These are phyloP conservation scores for Petrocephalus microphthalmus DNA, from an alignment of 2,113 vertebrate genomes.

Conservation along the genomic window DNA sequence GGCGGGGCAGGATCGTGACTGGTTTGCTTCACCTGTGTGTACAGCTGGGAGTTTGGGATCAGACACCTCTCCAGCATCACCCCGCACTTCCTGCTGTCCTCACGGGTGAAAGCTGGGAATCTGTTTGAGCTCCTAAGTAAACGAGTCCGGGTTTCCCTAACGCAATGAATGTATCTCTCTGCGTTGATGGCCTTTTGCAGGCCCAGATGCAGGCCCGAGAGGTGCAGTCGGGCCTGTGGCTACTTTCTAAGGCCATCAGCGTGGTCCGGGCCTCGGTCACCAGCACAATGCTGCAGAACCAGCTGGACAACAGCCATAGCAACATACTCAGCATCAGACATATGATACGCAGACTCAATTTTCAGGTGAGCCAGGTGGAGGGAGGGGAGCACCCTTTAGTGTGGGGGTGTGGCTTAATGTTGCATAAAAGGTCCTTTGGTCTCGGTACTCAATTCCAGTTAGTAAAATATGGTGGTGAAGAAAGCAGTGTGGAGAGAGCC, in stretches of 20 bases:
- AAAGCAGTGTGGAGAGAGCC: neutral
- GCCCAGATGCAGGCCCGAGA: constrained; percentile 54
- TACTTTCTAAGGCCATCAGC: constrained; percentile 54
- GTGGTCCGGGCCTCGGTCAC: constrained; percentile 50
- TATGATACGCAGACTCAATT: constrained; percentile 61
- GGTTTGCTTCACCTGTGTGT: neutral
- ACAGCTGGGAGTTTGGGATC: neutral
- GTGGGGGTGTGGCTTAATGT: neutral
- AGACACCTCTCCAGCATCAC: neutral
- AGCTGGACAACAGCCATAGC: constrained; percentile 57
- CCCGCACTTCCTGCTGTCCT: neutral
- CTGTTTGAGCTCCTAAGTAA: neutral
- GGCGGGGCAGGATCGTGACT: neutral
- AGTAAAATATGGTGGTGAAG: neutral
- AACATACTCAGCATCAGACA: constrained; percentile 60
- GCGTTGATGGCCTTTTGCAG: constrained; percentile 31
- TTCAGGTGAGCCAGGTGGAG: constrained; percentile 47
- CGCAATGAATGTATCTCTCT: neutral
- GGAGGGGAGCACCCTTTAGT: neutral
- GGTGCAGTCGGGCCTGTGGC: constrained; percentile 62
- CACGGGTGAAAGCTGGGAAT: neutral
- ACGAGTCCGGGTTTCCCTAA: neutral
- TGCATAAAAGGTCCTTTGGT: neutral
- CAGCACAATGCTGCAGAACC: constrained; percentile 50
- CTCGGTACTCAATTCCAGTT: neutral